Base-by-base conservation (phyloP, 1,140 invertebrate species). In the Cryptotermes secundus region DNA sequence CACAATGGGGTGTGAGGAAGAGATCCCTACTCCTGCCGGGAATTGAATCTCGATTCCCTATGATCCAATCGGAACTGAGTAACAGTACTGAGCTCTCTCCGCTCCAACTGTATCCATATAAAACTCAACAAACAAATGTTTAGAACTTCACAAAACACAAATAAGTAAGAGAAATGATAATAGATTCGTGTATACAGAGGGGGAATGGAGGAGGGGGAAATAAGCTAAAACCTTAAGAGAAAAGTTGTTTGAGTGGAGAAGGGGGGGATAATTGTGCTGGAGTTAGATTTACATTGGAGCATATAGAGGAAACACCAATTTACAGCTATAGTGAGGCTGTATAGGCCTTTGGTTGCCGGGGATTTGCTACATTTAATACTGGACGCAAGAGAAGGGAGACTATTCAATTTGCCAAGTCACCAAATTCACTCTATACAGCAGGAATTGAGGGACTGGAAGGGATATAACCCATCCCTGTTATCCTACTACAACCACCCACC, bases 311-410 rank as follows among this genome's bases (percentile, higher is more conserved):
- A 72, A 72, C 26, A 31, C 59, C 59, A 31, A 31, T 72, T 72
- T 31, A 72, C 59, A 72, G 59, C 59, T 49, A 72, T 31, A 72
- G 4, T 31, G 59, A n/a, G 59, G 14, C 9, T 31, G 59, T 31
- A 31, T 31, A n/a, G 2, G 59, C 9, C n/a, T 16, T 0, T 31
- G 59, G 31, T 49, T 79, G 35, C 26, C 26, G 49, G 65, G 83
- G 83, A 84, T 84, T 84, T 84, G 83, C 83, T 72, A 84, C 83
- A 84, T 84, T 84, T 84, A 84, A 84, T 84, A 84, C 83, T 31
- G 79, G 65, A 31, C 59, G 26, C 6, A 7, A 72, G 59, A 72
- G 26, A 16, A 4, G 53, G 6, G 59, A n/a, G 59, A n/a, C n/a
- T 72, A 84, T 84, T 84, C 83, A 84, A 84, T 84, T 84, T 84